Conservation (phyloP, 2,113 vertebrate genomes). For the Mesocricetus auratus region DNA sequence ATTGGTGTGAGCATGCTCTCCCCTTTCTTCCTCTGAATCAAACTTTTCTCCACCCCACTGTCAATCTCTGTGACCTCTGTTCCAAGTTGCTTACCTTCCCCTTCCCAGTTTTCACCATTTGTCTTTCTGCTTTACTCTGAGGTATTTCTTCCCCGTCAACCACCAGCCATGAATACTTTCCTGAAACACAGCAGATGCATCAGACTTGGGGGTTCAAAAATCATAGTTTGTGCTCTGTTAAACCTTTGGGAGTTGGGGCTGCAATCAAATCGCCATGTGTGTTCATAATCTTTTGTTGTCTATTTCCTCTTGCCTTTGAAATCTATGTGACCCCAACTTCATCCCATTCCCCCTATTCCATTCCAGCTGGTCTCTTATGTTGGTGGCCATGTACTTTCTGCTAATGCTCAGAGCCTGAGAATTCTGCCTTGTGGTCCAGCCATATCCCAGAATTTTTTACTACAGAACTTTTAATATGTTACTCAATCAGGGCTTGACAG, state of each 20-base stretch:
- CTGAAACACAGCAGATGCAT: not conserved
- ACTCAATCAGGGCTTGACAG: not conserved
- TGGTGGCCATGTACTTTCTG: not conserved
- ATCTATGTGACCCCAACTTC: not conserved
- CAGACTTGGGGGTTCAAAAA: not conserved
- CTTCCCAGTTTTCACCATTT: not conserved
- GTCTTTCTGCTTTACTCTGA: constrained; percentile 5
- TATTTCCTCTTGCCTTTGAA: not conserved
- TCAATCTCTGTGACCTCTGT: not conserved
- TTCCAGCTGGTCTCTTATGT: not conserved
- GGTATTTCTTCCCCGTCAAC: constrained; percentile 24
- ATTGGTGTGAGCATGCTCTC: not conserved
- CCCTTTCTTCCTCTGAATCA: not conserved
- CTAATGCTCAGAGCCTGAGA: not conserved
- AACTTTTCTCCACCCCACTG: not conserved
- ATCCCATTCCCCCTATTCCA: not conserved
- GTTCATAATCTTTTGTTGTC: not conserved
- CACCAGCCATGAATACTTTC: constrained; percentile 9
- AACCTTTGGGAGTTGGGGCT: not conserved
- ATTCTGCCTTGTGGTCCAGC: not conserved
- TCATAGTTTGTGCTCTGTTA: not conserved
- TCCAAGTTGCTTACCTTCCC: not conserved
- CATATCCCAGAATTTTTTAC: constrained; percentile 32
- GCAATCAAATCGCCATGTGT: not conserved
- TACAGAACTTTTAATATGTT: constrained; percentile 62